phyloP scores from a whole-genome alignment of 2,113 vertebrate species.

The Glaucidium brasilianum region DNA sequence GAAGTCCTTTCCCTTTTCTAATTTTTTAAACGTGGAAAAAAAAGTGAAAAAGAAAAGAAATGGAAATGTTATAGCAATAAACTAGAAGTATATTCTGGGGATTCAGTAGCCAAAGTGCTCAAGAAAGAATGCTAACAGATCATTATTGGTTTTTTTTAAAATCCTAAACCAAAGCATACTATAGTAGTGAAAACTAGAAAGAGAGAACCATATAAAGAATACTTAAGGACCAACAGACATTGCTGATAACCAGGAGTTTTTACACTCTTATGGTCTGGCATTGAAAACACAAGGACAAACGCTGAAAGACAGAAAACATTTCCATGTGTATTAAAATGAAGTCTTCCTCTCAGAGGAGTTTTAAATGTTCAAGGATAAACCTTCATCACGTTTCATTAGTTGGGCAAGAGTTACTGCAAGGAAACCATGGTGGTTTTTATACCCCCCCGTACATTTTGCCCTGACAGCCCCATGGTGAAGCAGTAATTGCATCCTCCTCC shows the following conservation, averaged over 20 bases:
- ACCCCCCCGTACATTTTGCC: not conserved
- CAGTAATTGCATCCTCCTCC: not conserved
- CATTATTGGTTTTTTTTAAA: not conserved
- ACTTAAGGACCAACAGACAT: not conserved
- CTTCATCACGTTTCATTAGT: not conserved
- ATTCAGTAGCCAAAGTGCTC: not conserved
- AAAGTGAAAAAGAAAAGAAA: not conserved
- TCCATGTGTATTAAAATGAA: not conserved
- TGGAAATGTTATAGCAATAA: not conserved
- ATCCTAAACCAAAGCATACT: not conserved
- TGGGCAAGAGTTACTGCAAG: not conserved
- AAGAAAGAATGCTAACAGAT: not conserved
- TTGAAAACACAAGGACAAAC: not conserved
- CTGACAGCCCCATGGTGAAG: not conserved
- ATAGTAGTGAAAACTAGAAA: not conserved
- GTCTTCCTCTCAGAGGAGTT: not conserved
- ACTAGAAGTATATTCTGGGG: not conserved
- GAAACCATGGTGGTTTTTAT: not conserved
- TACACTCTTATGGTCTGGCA: accelerated
- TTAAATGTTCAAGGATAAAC: not conserved
- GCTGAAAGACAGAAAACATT: not conserved
- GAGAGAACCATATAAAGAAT: accelerated
- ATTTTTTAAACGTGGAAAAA: not conserved
- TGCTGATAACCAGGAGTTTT: not conserved
- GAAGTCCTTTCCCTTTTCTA: not conserved